Evolutionary conservation across 2,888 invertebrate species (phyloP), one percentile per base, ranked within the genome.

Genomic region (Neoaliturus tenellus): DNA sequence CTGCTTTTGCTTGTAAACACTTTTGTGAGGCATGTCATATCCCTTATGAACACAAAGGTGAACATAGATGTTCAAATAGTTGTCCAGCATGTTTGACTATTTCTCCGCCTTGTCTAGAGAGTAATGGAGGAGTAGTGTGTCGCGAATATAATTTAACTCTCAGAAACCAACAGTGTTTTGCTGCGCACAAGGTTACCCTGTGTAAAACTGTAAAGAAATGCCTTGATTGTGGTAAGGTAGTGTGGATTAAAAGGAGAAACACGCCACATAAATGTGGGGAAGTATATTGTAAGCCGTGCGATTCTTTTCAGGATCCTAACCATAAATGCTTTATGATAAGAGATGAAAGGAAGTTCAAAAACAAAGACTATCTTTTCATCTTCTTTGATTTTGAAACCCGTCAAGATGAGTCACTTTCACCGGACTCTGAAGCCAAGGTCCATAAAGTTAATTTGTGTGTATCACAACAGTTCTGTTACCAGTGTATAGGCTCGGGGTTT

Each of bases 21-120:
- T 88, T 83, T 73, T 89, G 88, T 80, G 87, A 87, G 67, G 33
- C 67, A 28, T 88, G 88, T 80, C 85, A 87, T 62, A 80, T 84
- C n/a, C 85, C 87, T 0, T 88, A 85, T 69, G 48, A 88, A 23
- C n/a, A 28, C 14, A 33, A 35, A 14, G 8, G 0, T 20, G 20
- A 17, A 23, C 80, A 80, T 33, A 12, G 35, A 39, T 80, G 67
- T 25, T 35, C 39, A 28, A 58, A 55, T 14, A 12, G 23, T 4
- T 80, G 80, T 62, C 35, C 17, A n/a, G 17, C 10, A 10, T 83
- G 83, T 25, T 20, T 48, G 39, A 41, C 71, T 12, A 28, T 51
- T 1, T 51, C 80, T 0, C 80, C 80, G 5, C 80, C 80, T 6
- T 78, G 78, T 28, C 23, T 28, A 8, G 73, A 73, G 44, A 41